A percentile compares a stretch with the other conserved stretches of the same genome.
phyloP scores from a whole-genome alignment of 2,797 vertebrate species.

The Setipinna tenuifilis region DNA sequence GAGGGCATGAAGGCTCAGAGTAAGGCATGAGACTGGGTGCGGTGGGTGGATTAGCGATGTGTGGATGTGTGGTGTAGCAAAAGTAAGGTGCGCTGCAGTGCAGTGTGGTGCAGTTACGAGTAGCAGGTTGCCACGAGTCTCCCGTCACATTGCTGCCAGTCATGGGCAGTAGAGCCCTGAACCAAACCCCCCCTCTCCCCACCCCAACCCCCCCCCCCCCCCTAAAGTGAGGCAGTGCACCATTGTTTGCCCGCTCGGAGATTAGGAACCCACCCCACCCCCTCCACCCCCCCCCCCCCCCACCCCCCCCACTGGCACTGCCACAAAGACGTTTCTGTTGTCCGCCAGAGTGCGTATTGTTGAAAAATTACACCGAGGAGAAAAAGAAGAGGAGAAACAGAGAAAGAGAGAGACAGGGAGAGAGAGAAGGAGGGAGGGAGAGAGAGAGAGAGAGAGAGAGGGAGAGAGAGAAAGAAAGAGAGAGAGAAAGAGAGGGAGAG shows the following conservation, averaged over 20 bases:
- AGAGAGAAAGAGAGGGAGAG: no score
- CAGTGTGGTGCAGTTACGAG: constrained; percentile 67
- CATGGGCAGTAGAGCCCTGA: constrained; percentile 63
- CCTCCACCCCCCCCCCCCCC: constrained; percentile 85
- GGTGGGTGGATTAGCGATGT: no score
- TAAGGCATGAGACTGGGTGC: background rate
- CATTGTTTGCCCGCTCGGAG: constrained; percentile 95
- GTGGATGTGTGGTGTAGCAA: no score
- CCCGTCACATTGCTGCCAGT: constrained; percentile 82
- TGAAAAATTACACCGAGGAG: constrained; percentile 87
- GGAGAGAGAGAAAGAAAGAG: no score
- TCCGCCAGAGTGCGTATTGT: constrained; percentile 91
- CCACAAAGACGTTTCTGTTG: constrained; percentile 97
- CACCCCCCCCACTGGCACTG: constrained; percentile 85
- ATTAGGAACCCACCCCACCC: constrained; percentile 67
- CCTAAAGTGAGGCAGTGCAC: constrained; percentile 81
- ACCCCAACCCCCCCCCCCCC: constrained; percentile 49
- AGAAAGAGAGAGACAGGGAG: background rate
- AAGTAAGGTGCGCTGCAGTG: constrained; percentile 61
- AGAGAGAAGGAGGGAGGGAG: no score
- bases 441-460: no score
- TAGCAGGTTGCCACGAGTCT: constrained; percentile 78
- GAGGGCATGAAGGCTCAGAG: constrained; percentile 66
- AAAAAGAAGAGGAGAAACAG: constrained; percentile 61
- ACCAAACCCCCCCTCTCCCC: background rate